Base-by-base conservation (phyloP, 2,113 vertebrate species). In the Nothoprocta perdicaria region DNA sequence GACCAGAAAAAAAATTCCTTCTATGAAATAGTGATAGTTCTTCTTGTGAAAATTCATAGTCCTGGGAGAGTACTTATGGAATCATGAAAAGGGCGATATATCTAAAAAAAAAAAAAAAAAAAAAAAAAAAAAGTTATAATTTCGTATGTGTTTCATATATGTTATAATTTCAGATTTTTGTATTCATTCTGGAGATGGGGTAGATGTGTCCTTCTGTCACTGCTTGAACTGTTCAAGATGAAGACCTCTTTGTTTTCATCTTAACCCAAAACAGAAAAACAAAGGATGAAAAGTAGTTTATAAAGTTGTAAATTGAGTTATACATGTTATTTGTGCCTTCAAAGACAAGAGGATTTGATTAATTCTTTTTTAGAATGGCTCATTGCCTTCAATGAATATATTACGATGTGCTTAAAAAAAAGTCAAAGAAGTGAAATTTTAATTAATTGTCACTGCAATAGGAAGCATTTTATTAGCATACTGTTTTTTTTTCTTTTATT, bases 11-110 rank as follows among this genome's bases (percentile, higher is more conserved):
- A 95, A 90, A 33, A 22, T n/a, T 90, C 69, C 46, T 90, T 95
- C 88, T 88, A 87, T 94, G 66, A 92, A 94, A 91, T 95, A 94
- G 63, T 93, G 88, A 90, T 94, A 65, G 66, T 95, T 93, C 80
- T 94, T 67, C 80, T 86, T 48, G n/a, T 65, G 86, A 87, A 69
- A 67, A 65, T 88, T 93, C 50, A 81, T 66, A 92, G 84, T 91
- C 79, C 50, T 94, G 19, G 81, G 61, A 80, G 74, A 74, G 79
- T 67, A 90, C 78, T 76, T 50, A 27, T 52, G 88, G 90, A 80
- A 90, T 81, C 77, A 90, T 57, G 41, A 41, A 80, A 53, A 92
- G 75, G 91, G 83, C 92, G 90, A 82, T 81, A 94, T 95, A 90
- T 94, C 80, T 90, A 73, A 57, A 79, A 67, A 55, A 89, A 91